Conservation (phyloP, 2,888 invertebrate species). For the Peribatodes rhomboidaria region DNA sequence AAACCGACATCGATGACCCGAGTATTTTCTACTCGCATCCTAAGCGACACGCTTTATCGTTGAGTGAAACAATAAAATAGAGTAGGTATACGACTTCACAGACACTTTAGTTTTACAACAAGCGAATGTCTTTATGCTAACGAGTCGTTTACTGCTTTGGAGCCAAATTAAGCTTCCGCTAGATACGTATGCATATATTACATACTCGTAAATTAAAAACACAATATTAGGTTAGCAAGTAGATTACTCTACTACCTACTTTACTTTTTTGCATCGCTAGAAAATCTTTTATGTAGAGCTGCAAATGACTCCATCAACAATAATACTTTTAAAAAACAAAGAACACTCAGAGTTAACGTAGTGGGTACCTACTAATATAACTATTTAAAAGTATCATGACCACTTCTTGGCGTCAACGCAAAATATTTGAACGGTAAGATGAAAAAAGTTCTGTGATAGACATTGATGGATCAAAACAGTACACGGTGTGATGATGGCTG, state of each 20-base stretch:
- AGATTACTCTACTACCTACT: no score
- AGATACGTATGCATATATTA: no score
- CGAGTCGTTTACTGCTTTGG: neutral
- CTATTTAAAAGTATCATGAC: slow-evolving; percentile 4
- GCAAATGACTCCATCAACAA: neutral
- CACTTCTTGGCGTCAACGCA: slow-evolving; percentile 20
- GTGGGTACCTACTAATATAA: neutral
- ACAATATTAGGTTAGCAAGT: no score
- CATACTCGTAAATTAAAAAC: no score
- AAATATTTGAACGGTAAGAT: slow-evolving; percentile 19
- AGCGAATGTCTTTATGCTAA: slow-evolving; percentile 6
- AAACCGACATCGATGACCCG: neutral
- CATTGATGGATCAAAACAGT: slow-evolving; percentile 42
- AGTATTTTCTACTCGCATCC: slow-evolving; percentile 17
- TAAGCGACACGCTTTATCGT: slow-evolving; percentile 12
- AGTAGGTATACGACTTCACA: slow-evolving; percentile 7
- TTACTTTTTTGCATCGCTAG: no score
- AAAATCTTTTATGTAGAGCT: no score
- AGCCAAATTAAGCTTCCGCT: no score
- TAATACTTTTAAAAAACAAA: neutral
- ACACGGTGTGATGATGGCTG: slow-evolving; percentile 38
- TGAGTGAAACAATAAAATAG: slow-evolving; percentile 18
- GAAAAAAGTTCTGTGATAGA: slow-evolving; percentile 25
- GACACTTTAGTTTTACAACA: slow-evolving; percentile 10
- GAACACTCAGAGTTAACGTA: neutral